Evolutionary conservation across 2,797 vertebrate genomes (phyloP), one percentile per base, ranked within the genome.

Genomic region (Nothura maculosa): DNA sequence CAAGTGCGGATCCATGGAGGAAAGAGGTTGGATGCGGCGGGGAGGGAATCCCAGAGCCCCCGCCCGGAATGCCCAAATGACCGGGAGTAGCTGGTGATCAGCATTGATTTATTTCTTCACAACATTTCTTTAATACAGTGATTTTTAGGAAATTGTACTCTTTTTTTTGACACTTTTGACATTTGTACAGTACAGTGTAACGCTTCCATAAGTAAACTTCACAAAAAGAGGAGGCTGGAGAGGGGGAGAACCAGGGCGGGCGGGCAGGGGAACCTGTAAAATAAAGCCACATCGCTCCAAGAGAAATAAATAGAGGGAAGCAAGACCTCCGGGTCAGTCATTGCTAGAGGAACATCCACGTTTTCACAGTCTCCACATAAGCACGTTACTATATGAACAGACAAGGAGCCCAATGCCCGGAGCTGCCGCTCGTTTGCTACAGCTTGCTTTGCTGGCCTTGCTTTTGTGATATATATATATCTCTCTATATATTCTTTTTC

Each of bases 121-220:
- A 91, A 85, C 91, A 95, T 81, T 86, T 94, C 91, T 95, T 73
- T 73, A 94, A 89, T 96, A 96, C 96, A 96, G 93, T 93, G 94
- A 94, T 95, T 90, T 88, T 93, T 96, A 96, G 95, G 95, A 96
- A 97, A 96, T 90, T 62, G 69, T 74, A 87, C 82, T 91, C 42
- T 82, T 93, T 48, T 87, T 97, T 80, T 91, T 97, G 94, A 97
- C 96, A 97, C 94, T 90, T 97, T 92, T 89, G 93, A 96, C 93
- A 95, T 96, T 91, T 96, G 79, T 92, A 97, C 96, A 97, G 96
- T 97, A 96, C 94, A 94, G 96, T 81, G 81, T 87, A 94, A 93
- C 89, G 81, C 91, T 81, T 89, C 96, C 94, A 91, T 68, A 90
- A 94, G 96, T 94, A 92, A 96, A 96, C 95, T 67, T 94, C 94